Evolutionary conservation across 1,140 invertebrate genomes (phyloP).

Genomic region (Bombus impatiens): DNA sequence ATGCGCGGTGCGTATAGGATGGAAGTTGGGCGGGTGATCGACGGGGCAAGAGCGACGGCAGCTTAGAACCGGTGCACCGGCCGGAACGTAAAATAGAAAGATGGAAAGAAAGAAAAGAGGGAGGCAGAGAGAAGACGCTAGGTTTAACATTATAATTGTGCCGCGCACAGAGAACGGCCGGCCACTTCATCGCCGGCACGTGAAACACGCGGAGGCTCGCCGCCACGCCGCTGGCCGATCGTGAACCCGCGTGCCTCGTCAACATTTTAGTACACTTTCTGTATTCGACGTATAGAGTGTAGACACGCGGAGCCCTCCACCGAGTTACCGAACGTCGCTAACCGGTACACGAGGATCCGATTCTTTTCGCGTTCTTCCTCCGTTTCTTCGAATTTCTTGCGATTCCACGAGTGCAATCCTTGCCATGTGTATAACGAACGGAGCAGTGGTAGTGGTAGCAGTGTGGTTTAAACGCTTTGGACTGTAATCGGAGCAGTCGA

Average conservation of each 20-base stretch:
- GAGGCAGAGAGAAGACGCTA: constrained; percentile 32
- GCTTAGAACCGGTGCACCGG: constrained; percentile 10
- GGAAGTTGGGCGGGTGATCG: constrained; percentile 27
- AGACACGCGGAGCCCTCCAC: constrained; percentile 37
- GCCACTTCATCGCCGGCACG: constrained; percentile 54
- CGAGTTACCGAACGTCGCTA: not conserved
- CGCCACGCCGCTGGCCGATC: constrained; percentile 23
- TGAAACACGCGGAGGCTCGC: constrained; percentile 47
- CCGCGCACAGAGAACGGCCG: constrained; percentile 37
- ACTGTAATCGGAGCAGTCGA: not conserved
- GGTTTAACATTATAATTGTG: constrained; percentile 65
- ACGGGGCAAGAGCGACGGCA: not conserved
- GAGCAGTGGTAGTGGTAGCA: too few relatives aligned
- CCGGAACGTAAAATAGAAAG: constrained; percentile 38
- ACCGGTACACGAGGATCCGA: not conserved
- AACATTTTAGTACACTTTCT: constrained; percentile 69
- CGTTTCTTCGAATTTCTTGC: not conserved
- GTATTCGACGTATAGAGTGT: constrained; percentile 67
- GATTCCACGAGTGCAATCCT: not conserved
- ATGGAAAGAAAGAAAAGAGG: constrained; percentile 35
- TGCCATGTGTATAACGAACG: not conserved
- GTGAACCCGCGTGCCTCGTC: constrained; percentile 49
- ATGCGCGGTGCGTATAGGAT: not conserved
- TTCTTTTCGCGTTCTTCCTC: not conserved
- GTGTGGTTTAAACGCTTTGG: not conserved